These are phyloP conservation scores for Oceanodroma tethys DNA, from an alignment of 2,113 vertebrate species.

Conservation along the genomic window DNA sequence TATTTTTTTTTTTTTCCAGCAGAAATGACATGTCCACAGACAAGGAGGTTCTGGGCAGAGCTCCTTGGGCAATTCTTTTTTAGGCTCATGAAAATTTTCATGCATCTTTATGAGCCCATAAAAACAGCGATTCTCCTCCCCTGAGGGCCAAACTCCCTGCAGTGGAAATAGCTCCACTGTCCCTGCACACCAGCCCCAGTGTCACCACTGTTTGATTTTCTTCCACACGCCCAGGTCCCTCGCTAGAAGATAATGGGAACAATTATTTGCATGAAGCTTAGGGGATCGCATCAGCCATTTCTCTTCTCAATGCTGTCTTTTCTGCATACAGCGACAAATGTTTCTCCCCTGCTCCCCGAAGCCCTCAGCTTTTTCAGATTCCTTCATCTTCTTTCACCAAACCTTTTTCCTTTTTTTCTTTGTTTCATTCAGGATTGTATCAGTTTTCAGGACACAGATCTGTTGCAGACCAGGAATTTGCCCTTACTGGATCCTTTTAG, in stretches of 20 bases:
- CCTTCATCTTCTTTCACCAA: not conserved
- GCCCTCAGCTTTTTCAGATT: not conserved
- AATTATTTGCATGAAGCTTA: not conserved
- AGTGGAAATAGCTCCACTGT: not conserved
- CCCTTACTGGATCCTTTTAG: not conserved
- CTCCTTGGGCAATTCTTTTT: not conserved
- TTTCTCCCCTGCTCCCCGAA: not conserved
- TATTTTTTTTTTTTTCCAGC: not conserved
- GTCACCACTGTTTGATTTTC: not conserved
- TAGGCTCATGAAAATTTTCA: not conserved
- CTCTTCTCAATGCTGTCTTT: not conserved
- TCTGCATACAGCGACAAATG: not conserved
- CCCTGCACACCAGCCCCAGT: not conserved
- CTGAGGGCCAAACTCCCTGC: fast-evolving
- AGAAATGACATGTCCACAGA: not conserved
- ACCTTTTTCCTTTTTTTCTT: not conserved
- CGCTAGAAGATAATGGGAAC: not conserved
- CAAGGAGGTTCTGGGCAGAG: fast-evolving
- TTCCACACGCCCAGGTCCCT: not conserved
- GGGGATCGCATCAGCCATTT: not conserved
- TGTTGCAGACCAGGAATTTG: not conserved
- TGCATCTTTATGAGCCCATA: not conserved
- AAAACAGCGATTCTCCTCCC: not conserved
- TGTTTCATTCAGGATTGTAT: not conserved
- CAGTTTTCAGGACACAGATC: not conserved